phyloP scores from a whole-genome alignment of 2,113 vertebrate species.

The Tyto alba region DNA sequence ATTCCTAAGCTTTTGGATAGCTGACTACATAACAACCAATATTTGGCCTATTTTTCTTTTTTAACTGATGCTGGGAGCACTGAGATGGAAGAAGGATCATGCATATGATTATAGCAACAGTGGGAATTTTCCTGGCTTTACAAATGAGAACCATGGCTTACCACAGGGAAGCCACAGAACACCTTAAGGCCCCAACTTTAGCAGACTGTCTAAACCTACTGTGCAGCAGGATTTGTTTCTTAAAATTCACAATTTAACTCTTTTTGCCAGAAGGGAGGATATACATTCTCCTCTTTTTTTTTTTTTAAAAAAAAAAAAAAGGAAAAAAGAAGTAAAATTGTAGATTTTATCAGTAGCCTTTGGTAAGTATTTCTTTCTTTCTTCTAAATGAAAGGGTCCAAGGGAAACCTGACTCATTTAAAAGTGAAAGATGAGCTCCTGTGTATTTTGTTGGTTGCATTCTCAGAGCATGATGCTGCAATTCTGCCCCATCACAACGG shows the following conservation, averaged over 20 bases:
- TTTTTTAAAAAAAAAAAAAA: background rate
- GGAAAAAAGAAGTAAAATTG: background rate
- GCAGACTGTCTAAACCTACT: slow-evolving; percentile 37
- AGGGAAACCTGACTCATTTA: background rate
- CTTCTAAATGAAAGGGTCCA: background rate
- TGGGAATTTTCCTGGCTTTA: slow-evolving; percentile 45
- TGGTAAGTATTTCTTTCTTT: background rate
- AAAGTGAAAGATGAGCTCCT: background rate
- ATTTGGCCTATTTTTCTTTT: slow-evolving; percentile 48
- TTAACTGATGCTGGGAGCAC: slow-evolving; percentile 4
- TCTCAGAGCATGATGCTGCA: background rate
- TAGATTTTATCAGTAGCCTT: background rate
- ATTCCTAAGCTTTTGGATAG: background rate
- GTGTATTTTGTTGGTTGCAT: background rate
- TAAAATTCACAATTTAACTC: slow-evolving; percentile 44
- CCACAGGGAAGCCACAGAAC: slow-evolving; percentile 45
- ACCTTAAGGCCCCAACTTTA: background rate
- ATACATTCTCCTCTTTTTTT: background rate
- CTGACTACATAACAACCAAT: background rate
- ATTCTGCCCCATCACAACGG: background rate
- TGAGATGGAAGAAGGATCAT: slow-evolving; percentile 34
- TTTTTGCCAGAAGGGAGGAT: slow-evolving; percentile 1
- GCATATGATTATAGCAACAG: slow-evolving; percentile 39
- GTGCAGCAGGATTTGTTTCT: slow-evolving; percentile 45
- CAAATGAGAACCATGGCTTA: slow-evolving; percentile 41